phyloP scores from a whole-genome alignment of 2,888 invertebrate genomes.

The Bombylius discolor region DNA sequence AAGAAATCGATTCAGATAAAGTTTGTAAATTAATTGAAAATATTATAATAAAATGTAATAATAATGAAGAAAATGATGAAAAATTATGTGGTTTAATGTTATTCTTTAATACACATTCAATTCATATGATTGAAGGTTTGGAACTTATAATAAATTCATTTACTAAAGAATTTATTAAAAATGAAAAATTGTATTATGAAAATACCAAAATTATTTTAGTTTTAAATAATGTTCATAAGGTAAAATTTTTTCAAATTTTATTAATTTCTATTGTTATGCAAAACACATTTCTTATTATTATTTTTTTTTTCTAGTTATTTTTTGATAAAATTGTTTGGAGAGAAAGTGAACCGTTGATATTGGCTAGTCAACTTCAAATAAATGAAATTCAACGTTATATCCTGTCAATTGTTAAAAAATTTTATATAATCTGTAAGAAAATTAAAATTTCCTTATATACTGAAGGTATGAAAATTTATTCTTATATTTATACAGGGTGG shows the following conservation, averaged over 20 bases:
- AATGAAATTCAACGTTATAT: background rate
- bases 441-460: background rate
- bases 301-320: background rate
- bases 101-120: constrained; percentile 11
- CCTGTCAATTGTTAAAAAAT: background rate
- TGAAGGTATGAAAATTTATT: background rate
- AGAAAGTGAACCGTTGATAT: background rate
- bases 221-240: constrained; percentile 12
- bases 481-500: too few relatives aligned
- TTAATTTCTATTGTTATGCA: too few relatives aligned
- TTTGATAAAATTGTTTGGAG: background rate
- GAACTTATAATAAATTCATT: constrained; percentile 12
- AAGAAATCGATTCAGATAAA: background rate
- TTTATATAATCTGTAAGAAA: background rate
- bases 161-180: constrained; percentile 4
- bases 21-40: background rate
- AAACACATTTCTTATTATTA: too few relatives aligned
- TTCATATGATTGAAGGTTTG: constrained; percentile 13
- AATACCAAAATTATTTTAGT: constrained; percentile 9
- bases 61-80: constrained; percentile 1
- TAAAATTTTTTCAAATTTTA: background rate
- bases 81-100: constrained; percentile 7
- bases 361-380: background rate
- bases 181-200: constrained; percentile 3
- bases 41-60: background rate